phyloP scores from a whole-genome alignment of 2,888 invertebrate genomes.

The Calliopum simillimum region DNA sequence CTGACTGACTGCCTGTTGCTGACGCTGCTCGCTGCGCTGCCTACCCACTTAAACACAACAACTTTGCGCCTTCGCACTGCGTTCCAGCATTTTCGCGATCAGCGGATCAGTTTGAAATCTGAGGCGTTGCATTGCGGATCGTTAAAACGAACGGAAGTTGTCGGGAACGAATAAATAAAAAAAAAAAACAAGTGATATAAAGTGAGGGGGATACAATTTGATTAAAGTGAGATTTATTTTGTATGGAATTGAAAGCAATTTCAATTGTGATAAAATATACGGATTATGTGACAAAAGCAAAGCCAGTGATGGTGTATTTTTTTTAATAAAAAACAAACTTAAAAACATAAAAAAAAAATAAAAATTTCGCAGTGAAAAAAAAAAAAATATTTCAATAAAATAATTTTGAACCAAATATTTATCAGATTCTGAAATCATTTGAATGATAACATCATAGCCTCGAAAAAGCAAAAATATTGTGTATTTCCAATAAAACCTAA shows the following conservation, averaged over 20 bases:
- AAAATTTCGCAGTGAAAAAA: not conserved
- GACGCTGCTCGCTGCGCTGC: conserved; percentile 3
- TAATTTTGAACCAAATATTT: not conserved
- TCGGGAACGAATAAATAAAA: not conserved
- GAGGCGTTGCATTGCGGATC: conserved; percentile 54
- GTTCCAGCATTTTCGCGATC: conserved; percentile 40
- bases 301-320: no score
- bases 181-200: not conserved
- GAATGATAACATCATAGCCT: no score
- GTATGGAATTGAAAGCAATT: not conserved
- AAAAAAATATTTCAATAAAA: not conserved
- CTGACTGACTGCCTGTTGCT: not conserved
- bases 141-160: conserved; percentile 40
- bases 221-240: not conserved
- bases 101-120: conserved; percentile 50
- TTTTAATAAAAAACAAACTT: no score
- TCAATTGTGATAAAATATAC: no score
- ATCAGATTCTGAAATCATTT: not conserved
- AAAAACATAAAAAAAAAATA: not conserved
- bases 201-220: not conserved
- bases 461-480: no score
- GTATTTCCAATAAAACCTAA: no score
- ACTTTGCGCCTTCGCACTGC: conserved; percentile 36
- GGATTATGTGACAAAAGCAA: no score
- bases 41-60: conserved; percentile 11